Conservation (phyloP, 2,113 vertebrate species). For the Azemiops feae region DNA sequence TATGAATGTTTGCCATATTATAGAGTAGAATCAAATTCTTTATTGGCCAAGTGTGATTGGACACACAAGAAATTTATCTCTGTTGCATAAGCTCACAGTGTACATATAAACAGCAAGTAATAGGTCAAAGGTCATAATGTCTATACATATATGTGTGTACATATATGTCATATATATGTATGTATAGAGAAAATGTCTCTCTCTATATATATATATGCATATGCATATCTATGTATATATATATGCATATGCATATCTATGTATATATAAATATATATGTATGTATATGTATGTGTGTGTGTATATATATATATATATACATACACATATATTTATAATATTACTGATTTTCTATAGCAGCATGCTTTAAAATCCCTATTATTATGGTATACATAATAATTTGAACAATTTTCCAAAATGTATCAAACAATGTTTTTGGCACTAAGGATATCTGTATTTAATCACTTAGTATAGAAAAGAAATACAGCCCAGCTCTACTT, state of each 20-base stretch:
- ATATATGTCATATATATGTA: conserved; percentile 45
- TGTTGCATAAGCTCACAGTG: background rate
- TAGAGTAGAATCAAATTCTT: background rate
- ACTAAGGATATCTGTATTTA: conserved; percentile 39
- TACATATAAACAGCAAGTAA: background rate
- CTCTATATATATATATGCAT: no score
- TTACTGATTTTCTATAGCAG: conserved; percentile 70
- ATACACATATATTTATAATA: conserved; percentile 74
- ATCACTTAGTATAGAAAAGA: conserved; percentile 50
- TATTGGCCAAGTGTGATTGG: background rate
- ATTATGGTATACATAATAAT: conserved; percentile 45
- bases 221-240: no score
- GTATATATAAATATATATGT: no score
- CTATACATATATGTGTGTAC: no score
- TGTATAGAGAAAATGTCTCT: conserved; percentile 76
- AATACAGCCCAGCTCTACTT: conserved; percentile 41
- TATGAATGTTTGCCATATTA: conserved; percentile 82
- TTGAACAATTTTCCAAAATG: conserved; percentile 33
- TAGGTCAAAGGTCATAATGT: background rate
- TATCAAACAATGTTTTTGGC: conserved; percentile 36
- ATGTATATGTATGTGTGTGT: no score
- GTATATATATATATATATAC: no score
- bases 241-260: no score
- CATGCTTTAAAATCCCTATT: conserved; percentile 39
- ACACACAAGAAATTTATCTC: background rate